Evolutionary conservation across 2,797 vertebrate species (phyloP).

Genomic region (Acestrorhynchus altus): DNA sequence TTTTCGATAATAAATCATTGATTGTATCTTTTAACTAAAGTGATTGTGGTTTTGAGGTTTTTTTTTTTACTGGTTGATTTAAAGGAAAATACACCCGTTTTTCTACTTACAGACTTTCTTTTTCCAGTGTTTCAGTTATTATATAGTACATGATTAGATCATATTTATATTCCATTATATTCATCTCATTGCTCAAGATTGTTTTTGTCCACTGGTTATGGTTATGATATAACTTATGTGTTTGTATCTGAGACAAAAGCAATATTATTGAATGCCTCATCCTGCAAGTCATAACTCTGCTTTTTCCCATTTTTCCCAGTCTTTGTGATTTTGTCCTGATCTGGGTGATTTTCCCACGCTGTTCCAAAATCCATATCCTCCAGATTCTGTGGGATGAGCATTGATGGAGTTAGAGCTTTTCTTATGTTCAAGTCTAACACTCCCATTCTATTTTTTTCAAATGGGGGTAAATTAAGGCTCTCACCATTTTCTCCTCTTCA

Average conservation of each 20-base stretch:
- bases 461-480: conserved; percentile 30
- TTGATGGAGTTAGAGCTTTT: background rate
- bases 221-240: background rate
- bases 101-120: no score
- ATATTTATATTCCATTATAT: no score
- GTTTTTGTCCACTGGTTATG: background rate
- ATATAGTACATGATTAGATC: no score
- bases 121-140: no score
- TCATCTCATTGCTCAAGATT: no score
- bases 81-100: no score
- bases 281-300: conserved; percentile 61
- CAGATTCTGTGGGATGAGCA: conserved; percentile 17
- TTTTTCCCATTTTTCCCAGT: conserved; percentile 36
- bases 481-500: conserved; percentile 70
- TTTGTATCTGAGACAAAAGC: conserved; percentile 65
- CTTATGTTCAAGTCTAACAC: background rate
- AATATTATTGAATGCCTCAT: conserved; percentile 73
- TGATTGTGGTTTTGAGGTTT: conserved; percentile 50
- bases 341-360: conserved; percentile 60
- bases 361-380: conserved; percentile 28
- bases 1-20: conserved; percentile 87
- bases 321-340: conserved; percentile 62
- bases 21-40: conserved; percentile 76
- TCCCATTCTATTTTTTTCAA: conserved; percentile 48
- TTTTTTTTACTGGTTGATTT: background rate